Evolutionary conservation across 2,797 vertebrate species (phyloP), one percentile per base, ranked within the genome.

Genomic region (Graptemys geographica): DNA sequence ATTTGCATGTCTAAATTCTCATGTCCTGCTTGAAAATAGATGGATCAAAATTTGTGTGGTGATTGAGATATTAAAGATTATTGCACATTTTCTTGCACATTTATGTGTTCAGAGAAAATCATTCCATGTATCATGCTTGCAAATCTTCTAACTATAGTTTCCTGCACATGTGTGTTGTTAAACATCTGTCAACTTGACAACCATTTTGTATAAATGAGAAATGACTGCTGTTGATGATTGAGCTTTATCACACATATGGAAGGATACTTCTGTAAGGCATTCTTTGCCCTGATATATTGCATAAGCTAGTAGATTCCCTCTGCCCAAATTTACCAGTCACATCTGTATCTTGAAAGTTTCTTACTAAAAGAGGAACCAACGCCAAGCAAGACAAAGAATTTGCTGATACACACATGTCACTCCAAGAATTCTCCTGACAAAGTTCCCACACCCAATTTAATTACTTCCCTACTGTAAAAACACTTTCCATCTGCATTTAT

Each of bases 401-500:
- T 98, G 98, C 98, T 98, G 98, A 98, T 98, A 98, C 95, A 97
- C 88, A 97, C 88, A 96, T 98, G 98, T 98, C 97, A 98, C 98
- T 98, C 96, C 96, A 97, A 97, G 97, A 98, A 98, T 98, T 98
- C 98, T 98, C 97, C 96, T 98, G 94, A 98, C 96, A 97, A 98
- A 97, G 95, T 98, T 97, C 97, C 98, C 97, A 98, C 97, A 96
- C 97, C 97, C 98, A 98, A 97, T 98, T 98, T 98, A 98, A 98
- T 98, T 98, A 98, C 95, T 98, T 98, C 98, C 97, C 98, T 97
- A 97, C 98, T 98, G 90, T 98, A 98, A 97, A 98, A 98, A 98
- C 97, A 98, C 97, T 98, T 98, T 98, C 97, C 98, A 98, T 98
- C 97, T 98, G 97, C 98, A 98, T 98, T 97, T 97, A 98, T 98